Percentiles rank a stretch among this genome's conserved stretches.
phyloP scores from a whole-genome alignment of 2,797 vertebrate species.

The Danio aesculapii region DNA sequence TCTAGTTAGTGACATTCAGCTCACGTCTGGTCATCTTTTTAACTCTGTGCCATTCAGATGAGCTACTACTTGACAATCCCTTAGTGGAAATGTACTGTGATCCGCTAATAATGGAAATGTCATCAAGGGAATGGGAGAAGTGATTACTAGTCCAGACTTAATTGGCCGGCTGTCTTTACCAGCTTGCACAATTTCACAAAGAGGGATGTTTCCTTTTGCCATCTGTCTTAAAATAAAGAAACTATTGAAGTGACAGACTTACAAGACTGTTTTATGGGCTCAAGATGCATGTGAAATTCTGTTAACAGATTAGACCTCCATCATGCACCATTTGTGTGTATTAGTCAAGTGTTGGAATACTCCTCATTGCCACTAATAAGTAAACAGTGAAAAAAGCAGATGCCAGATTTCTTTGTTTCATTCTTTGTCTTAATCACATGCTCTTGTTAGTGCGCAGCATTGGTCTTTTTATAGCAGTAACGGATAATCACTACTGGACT shows the following conservation, averaged over 20 bases:
- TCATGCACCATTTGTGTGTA: background rate
- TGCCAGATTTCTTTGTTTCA: slow-evolving; percentile 26
- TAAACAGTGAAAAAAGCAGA: background rate
- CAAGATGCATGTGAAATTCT: background rate
- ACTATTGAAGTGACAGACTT: background rate
- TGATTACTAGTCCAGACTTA: slow-evolving; percentile 34
- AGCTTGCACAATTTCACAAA: slow-evolving; percentile 45
- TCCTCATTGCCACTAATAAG: background rate
- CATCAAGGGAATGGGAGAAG: slow-evolving; percentile 52
- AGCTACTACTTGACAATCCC: slow-evolving; percentile 16
- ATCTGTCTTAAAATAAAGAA: slow-evolving; percentile 40
- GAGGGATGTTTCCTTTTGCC: slow-evolving; percentile 36
- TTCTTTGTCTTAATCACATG: slow-evolving; percentile 17
- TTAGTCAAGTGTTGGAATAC: background rate
- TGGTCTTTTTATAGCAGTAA: slow-evolving; percentile 53
- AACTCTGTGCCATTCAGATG: slow-evolving; percentile 18
- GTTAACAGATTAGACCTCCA: background rate
- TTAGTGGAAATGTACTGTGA: slow-evolving; percentile 38
- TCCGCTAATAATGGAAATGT: slow-evolving; percentile 47
- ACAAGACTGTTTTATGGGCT: background rate
- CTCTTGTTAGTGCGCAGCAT: slow-evolving; percentile 29
- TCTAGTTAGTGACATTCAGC: background rate
- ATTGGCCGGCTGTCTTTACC: slow-evolving; percentile 38
- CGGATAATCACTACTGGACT: slow-evolving; percentile 56
- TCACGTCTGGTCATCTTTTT: slow-evolving; percentile 19